These are phyloP conservation scores for Coendou prehensilis DNA, from an alignment of 2,797 vertebrate species.

Conservation along the genomic window DNA sequence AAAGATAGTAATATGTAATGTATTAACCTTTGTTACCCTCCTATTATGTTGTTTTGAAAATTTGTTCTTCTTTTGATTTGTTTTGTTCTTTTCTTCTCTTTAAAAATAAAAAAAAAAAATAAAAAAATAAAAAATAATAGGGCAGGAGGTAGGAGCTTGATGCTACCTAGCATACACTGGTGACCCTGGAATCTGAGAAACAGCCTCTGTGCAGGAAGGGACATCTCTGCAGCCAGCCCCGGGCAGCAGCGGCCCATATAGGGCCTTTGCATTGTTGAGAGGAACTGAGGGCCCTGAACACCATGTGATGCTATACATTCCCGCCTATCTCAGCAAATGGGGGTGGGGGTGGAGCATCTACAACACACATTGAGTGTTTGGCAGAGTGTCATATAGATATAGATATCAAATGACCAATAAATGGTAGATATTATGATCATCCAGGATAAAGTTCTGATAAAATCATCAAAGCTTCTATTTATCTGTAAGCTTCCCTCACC, in stretches of 20 bases:
- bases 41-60: too few species aligned
- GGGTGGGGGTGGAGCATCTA: background rate
- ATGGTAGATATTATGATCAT: background rate
- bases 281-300: background rate
- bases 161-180: background rate
- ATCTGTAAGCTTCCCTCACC: background rate
- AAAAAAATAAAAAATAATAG: background rate
- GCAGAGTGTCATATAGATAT: background rate
- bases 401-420: slow-evolving; percentile 2
- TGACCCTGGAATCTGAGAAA: background rate
- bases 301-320: background rate
- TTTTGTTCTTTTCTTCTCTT: too few species aligned
- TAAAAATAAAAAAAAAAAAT: too few species aligned
- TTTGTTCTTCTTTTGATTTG: too few species aligned
- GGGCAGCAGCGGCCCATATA: background rate
- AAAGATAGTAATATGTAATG: too few species aligned
- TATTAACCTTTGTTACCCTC: too few species aligned
- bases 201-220: background rate
- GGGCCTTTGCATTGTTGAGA: background rate
- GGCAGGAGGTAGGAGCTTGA: background rate
- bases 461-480: background rate
- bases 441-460: background rate
- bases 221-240: background rate
- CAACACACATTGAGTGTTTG: background rate
- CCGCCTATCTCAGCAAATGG: background rate